phyloP scores from a whole-genome alignment of 1,140 invertebrate species.

The Venustaconcha ellipsiformis region DNA sequence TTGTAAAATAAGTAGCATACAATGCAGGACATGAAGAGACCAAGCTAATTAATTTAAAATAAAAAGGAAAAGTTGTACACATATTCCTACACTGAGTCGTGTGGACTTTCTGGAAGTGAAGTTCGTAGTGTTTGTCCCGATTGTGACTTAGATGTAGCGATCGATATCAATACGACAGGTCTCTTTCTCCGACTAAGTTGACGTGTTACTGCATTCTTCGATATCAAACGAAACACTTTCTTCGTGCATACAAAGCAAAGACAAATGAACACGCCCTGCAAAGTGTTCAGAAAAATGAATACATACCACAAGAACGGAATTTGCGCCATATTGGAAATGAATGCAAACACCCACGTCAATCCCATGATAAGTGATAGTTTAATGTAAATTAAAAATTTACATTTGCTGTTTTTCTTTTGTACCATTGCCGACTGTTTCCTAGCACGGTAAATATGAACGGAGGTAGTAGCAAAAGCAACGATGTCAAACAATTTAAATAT shows the following conservation, averaged over 20 bases:
- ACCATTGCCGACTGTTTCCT: conserved; percentile 14
- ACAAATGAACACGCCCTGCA: conserved; percentile 47
- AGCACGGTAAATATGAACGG: conserved; percentile 69
- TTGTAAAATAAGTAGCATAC: too few species aligned
- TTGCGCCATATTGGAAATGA: conserved; percentile 43
- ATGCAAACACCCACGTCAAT: conserved; percentile 63
- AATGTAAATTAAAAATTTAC: conserved; percentile 70
- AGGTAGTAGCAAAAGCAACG: conserved; percentile 53
- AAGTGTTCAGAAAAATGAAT: conserved; percentile 46
- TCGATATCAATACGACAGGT: too few species aligned
- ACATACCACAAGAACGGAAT: conserved; percentile 33
- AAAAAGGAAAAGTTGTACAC: too few species aligned
- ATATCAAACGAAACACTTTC: conserved; percentile 19
- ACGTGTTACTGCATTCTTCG: too few species aligned
- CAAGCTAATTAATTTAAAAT: too few species aligned
- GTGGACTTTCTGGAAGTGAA: too few species aligned
- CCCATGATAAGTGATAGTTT: conserved; percentile 68
- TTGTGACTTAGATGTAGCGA: too few species aligned
- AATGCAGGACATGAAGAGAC: too few species aligned
- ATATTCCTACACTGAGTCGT: too few species aligned
- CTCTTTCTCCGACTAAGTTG: too few species aligned
- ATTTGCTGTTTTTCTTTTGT: conserved; percentile 19
- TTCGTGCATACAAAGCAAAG: conserved; percentile 36
- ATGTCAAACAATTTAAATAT: conserved; percentile 58
- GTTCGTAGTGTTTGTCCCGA: too few species aligned